Conservation (phyloP, 1,140 invertebrate genomes). For the Lordiphosa collinella region DNA sequence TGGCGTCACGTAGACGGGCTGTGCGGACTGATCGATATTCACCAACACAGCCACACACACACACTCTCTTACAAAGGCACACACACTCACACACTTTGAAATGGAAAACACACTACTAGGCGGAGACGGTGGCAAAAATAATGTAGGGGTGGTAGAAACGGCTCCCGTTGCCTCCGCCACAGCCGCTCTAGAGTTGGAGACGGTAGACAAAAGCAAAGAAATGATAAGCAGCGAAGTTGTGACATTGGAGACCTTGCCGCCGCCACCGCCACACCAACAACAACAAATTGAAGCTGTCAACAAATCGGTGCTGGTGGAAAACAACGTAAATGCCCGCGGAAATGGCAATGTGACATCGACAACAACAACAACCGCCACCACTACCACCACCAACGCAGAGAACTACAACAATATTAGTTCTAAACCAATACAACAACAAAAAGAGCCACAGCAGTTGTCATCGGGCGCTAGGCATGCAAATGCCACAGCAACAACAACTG, state of each 20-base stretch:
- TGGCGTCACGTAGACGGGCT: slow-evolving; percentile 66
- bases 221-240: background rate
- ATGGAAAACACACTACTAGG: slow-evolving; percentile 61
- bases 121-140: slow-evolving; percentile 56
- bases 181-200: slow-evolving; percentile 13
- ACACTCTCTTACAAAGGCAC: no score
- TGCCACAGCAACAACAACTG: slow-evolving; percentile 10
- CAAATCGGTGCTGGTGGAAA: slow-evolving; percentile 12
- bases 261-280: slow-evolving; percentile 15
- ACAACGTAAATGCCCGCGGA: slow-evolving; percentile 47
- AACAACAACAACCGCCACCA: slow-evolving; percentile 7
- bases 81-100: slow-evolving; percentile 38
- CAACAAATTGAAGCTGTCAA: slow-evolving; percentile 28
- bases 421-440: slow-evolving; percentile 2
- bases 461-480: slow-evolving; percentile 7
- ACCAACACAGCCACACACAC: slow-evolving; percentile 31
- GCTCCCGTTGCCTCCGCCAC: slow-evolving; percentile 17
- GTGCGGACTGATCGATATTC: slow-evolving; percentile 62
- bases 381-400: slow-evolving; percentile 2
- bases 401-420: slow-evolving; percentile 25
- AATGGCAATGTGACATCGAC: slow-evolving; percentile 25
- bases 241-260: slow-evolving; percentile 1
- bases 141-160: background rate
- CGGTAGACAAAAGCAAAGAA: background rate
- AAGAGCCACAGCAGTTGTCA: slow-evolving; percentile 1